Evolutionary conservation across 2,113 vertebrate genomes (phyloP).

Genomic region (Pagrus major): DNA sequence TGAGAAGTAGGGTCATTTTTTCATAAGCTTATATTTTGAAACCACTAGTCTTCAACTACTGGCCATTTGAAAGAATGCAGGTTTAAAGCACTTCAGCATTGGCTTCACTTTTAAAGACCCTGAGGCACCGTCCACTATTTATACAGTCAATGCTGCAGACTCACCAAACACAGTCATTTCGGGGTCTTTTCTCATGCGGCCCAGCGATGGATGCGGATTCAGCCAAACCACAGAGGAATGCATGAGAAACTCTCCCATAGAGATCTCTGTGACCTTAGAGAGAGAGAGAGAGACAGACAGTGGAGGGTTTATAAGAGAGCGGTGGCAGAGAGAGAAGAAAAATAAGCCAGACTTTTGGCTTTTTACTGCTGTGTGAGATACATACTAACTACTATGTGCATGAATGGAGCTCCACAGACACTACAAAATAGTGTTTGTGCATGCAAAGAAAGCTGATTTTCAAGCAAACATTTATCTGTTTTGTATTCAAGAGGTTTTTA

Average conservation of each 20-base stretch:
- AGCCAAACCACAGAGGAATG: slow-evolving; percentile 95
- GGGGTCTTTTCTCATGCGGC: slow-evolving; percentile 94
- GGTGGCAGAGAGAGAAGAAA: neutral
- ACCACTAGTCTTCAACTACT: too few species aligned
- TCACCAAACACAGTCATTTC: slow-evolving; percentile 96
- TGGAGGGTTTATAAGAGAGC: neutral
- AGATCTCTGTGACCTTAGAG: slow-evolving; percentile 94
- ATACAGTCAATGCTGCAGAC: too few species aligned
- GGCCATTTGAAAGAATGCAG: too few species aligned
- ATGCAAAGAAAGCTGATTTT: slow-evolving; percentile 2
- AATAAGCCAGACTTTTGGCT: slow-evolving; percentile 11
- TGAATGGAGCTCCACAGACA: neutral
- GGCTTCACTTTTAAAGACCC: too few species aligned
- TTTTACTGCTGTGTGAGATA: slow-evolving; percentile 23
- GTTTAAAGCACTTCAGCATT: too few species aligned
- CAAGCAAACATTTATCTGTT: neutral
- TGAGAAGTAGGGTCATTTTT: too few species aligned
- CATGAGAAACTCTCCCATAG: slow-evolving; percentile 98
- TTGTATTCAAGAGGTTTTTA: neutral
- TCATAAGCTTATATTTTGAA: too few species aligned
- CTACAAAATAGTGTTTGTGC: neutral
- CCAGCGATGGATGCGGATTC: slow-evolving; percentile 92
- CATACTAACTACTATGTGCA: slow-evolving; percentile 13
- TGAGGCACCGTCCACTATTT: too few species aligned
- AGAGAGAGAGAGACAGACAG: slow-evolving; percentile 5